phyloP scores from a whole-genome alignment of 2,888 invertebrate species.

The Zygaena filipendulae region DNA sequence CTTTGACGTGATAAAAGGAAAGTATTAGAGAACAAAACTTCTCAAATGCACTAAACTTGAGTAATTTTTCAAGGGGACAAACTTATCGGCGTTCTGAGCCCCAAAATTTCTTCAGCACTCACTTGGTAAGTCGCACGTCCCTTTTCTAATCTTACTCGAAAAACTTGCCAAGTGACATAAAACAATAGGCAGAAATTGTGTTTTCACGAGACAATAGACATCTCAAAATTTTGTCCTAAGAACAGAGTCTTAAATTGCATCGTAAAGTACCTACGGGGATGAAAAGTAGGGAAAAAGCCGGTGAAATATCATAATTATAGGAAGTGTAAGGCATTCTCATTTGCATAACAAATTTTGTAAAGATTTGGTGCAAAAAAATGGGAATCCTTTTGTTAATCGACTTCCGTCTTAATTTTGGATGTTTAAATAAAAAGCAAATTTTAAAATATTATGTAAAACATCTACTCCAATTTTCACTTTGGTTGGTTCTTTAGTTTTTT shows the following conservation, averaged over 20 bases:
- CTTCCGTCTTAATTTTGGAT: no score
- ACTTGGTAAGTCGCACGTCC: slow-evolving; percentile 9
- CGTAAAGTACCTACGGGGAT: slow-evolving; percentile 49
- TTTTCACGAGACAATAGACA: no score
- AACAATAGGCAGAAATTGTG: no score
- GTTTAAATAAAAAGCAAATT: slow-evolving; percentile 37
- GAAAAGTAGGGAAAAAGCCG: slow-evolving; percentile 39
- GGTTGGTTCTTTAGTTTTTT: no score
- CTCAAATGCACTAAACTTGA: slow-evolving; percentile 27
- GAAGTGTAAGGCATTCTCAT: slow-evolving; percentile 52
- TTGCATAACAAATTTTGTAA: slow-evolving; percentile 53
- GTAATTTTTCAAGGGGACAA: slow-evolving; percentile 21
- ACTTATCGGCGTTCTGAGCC: no score
- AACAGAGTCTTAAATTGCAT: slow-evolving; percentile 46
- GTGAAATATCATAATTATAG: slow-evolving; percentile 56
- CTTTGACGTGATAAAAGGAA: no score
- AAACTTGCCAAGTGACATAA: no score
- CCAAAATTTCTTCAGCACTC: no score
- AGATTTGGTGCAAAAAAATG: slow-evolving; percentile 35
- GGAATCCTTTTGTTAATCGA: slow-evolving; percentile 46
- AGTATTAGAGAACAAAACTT: no score
- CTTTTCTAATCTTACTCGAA: slow-evolving; percentile 4
- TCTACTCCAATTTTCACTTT: no score
- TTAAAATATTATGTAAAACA: slow-evolving; percentile 15
- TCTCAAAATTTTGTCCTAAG: slow-evolving; percentile 35